Base-by-base conservation (phyloP, 1,140 invertebrate species). In the Choristoneura fumiferana region DNA sequence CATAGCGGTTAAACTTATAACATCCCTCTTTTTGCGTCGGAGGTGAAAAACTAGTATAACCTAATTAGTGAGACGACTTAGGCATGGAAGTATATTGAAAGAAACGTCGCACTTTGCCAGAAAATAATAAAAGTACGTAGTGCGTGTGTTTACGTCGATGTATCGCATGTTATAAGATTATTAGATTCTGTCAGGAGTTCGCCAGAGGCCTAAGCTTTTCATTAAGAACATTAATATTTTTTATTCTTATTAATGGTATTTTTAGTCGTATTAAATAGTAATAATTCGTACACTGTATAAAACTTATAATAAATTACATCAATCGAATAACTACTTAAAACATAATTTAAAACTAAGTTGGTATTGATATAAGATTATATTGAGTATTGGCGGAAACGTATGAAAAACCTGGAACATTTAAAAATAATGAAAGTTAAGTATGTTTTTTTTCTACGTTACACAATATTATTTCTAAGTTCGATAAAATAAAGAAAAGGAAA, bases 361-460 rank as follows among this genome's bases (percentile, higher is more conserved):
- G 35, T 29, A 37, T 39, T 17, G 29, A 35, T 45, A 43, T 57
- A 34, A 37, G 13, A 35, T 34, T 45, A 54, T 63, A 60, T 60
- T 73, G 71, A 73, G 71, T 73, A 73, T 73, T 73, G 61, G 40
- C 63, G 39, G 60, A 60, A 60, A 49, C 43, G 18, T 33, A 55
- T 43, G 57, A 36, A 54, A 63, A 66, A 63, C 54, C 12, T 62
- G 35, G 58, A 40, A 60, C 53, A 49, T 52, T 40, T 36, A 15
- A n/a, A n/a, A n/a, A n/a, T n/a, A n/a, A n/a, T n/a, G n/a, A n/a
- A n/a, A n/a, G n/a, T n/a, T 62, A 63, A 38, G 14, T 54, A 4
- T 43, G 40, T 43, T 43, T n/a, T 12, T 0, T 12, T 49, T 9
- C 10, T 49, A 45, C 15, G 14, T 29, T 8, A 58, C 22, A 17